phyloP scores from a whole-genome alignment of 2,888 invertebrate species.

The Oligia latruncula region DNA sequence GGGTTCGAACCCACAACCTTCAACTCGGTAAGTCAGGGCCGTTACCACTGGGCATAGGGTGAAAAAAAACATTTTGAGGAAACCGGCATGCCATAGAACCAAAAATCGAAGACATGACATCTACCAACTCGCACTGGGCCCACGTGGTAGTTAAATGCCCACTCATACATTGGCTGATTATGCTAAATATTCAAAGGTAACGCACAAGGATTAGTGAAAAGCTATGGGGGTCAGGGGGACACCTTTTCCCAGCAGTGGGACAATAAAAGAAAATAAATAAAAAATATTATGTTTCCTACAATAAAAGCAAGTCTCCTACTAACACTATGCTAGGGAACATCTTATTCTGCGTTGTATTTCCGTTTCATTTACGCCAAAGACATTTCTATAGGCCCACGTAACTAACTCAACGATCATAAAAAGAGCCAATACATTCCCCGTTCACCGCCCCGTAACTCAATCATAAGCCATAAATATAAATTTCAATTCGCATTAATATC shows the following conservation, averaged over 20 bases:
- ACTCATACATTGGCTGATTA: neutral
- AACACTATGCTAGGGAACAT: neutral
- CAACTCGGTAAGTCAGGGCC: neutral
- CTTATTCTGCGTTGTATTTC: neutral
- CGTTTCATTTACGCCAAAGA: neutral
- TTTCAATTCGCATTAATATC: slow-evolving; percentile 79
- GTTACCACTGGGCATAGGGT: neutral
- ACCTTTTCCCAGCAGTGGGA: too few relatives aligned
- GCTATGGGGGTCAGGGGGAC: neutral
- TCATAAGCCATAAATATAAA: slow-evolving; percentile 70
- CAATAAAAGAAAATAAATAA: neutral
- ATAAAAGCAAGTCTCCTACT: neutral
- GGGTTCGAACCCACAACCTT: neutral
- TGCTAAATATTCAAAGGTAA: neutral
- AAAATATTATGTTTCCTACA: neutral
- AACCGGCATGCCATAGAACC: neutral
- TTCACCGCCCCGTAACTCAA: slow-evolving; percentile 49
- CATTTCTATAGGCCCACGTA: neutral
- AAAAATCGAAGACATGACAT: neutral
- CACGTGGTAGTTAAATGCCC: neutral
- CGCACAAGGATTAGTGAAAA: neutral
- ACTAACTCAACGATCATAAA: slow-evolving; percentile 14
- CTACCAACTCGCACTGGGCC: neutral
- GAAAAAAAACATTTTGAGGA: neutral
- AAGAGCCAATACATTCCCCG: slow-evolving; percentile 24